Evolutionary conservation across 2,113 vertebrate genomes (phyloP).

Genomic region (Nycticorax nycticorax): DNA sequence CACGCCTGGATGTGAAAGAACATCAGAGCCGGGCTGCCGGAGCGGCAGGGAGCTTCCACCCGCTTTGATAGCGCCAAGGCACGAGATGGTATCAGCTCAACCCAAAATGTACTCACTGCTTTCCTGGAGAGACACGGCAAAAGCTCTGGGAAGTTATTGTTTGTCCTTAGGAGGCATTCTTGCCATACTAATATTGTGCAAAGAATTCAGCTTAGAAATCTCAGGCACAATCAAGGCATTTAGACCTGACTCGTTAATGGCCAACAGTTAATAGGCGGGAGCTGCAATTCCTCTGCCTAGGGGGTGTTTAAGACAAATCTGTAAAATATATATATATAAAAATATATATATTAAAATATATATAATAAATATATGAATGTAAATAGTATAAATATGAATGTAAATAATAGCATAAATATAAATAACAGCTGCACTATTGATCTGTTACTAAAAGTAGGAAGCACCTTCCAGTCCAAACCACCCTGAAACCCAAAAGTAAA

Average conservation of each 20-base stretch:
- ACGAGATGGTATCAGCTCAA: background rate
- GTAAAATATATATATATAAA: background rate
- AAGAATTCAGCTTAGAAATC: background rate
- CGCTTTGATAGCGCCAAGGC: background rate
- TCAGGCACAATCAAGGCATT: background rate
- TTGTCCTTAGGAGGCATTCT: background rate
- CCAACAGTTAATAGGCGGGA: background rate
- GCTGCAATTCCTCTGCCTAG: background rate
- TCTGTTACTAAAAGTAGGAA: background rate
- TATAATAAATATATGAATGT: too few relatives aligned
- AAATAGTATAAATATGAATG: too few relatives aligned
- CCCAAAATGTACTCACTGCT: background rate
- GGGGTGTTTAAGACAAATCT: background rate
- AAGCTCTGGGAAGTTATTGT: background rate
- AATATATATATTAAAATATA: background rate
- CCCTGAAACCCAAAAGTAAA: background rate
- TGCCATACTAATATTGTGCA: background rate
- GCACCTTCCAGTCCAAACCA: background rate
- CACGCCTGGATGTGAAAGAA: background rate
- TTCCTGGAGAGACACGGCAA: background rate
- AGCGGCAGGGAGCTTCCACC: slow-evolving; percentile 10
- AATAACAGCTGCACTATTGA: background rate
- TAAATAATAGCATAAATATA: too few relatives aligned
- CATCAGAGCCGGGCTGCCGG: background rate
- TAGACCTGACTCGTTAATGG: background rate